These are phyloP conservation scores for Rhinichthys osculus DNA, from an alignment of 2,797 vertebrate species.

Conservation along the genomic window DNA sequence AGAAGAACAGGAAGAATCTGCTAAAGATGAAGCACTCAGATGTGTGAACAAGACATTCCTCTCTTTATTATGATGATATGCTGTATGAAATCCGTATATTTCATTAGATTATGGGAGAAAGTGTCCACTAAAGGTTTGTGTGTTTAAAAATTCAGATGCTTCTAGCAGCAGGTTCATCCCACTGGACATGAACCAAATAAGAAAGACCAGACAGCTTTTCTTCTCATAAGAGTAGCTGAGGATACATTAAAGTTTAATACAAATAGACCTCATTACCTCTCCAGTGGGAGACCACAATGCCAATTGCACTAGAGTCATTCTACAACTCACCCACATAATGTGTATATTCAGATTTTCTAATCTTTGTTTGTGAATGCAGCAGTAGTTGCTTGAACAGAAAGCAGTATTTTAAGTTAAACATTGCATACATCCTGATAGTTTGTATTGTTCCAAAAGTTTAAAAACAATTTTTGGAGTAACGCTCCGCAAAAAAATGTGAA, in stretches of 20 bases:
- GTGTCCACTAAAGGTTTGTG: conserved; percentile 29
- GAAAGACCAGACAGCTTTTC: conserved; percentile 18
- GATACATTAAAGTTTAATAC: conserved; percentile 51
- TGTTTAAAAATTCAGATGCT: conserved; percentile 48
- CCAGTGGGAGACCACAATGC: conserved; percentile 7
- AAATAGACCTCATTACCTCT: conserved; percentile 46
- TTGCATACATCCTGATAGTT: too few relatives aligned
- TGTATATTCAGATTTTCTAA: background rate
- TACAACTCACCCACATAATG: background rate
- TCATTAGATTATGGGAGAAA: background rate
- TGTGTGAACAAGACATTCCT: background rate
- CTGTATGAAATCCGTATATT: conserved; percentile 20
- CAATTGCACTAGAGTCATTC: conserved; percentile 12
- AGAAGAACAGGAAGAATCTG: background rate
- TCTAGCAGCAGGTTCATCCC: conserved; percentile 44
- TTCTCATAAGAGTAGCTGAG: conserved; percentile 37
- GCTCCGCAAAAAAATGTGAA: too few relatives aligned
- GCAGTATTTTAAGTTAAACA: too few relatives aligned
- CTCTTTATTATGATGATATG: conserved; percentile 9
- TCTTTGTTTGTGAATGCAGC: background rate
- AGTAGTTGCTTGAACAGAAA: too few relatives aligned
- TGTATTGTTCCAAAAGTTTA: too few relatives aligned
- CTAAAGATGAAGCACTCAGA: background rate
- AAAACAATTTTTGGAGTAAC: too few relatives aligned
- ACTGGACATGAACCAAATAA: conserved; percentile 47